Evolutionary conservation across 2,888 invertebrate genomes (phyloP).

Genomic region (Eupithecia pulchellata): DNA sequence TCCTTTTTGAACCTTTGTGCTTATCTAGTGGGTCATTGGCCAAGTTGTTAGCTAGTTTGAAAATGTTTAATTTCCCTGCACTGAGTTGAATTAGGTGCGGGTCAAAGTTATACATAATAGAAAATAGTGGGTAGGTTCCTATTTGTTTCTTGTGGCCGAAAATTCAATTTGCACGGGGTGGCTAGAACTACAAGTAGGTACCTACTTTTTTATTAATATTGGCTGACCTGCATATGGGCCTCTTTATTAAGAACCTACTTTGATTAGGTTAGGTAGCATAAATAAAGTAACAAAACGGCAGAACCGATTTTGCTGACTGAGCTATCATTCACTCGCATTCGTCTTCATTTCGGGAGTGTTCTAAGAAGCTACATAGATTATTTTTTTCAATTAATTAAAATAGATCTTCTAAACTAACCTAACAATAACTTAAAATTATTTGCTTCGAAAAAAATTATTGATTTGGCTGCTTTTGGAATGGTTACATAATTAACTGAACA

Average conservation of each 20-base stretch:
- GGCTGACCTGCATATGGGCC: too few species aligned
- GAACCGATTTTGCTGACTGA: not conserved
- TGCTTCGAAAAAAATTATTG: not conserved
- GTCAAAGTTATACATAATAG: too few species aligned
- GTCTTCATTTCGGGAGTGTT: not conserved
- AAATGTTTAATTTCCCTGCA: not conserved
- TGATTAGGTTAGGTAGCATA: too few species aligned
- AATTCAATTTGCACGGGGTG: not conserved
- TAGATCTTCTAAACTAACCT: too few species aligned
- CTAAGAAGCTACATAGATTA: not conserved
- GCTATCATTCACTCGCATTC: not conserved
- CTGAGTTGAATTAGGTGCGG: not conserved
- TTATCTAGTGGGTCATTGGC: not conserved
- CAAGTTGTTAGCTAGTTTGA: not conserved
- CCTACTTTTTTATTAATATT: too few species aligned
- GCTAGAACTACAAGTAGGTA: too few species aligned
- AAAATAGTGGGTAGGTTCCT: too few species aligned
- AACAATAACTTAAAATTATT: too few species aligned
- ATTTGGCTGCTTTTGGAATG: not conserved
- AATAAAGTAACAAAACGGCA: not conserved
- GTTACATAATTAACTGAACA: not conserved
- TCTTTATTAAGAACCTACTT: too few species aligned
- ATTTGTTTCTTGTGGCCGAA: not conserved
- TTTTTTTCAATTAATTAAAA: too few species aligned
- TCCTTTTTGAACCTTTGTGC: constrained; percentile 1